Evolutionary conservation across 2,113 vertebrate species (phyloP).

Genomic region (Chaetorhynchus papuensis): DNA sequence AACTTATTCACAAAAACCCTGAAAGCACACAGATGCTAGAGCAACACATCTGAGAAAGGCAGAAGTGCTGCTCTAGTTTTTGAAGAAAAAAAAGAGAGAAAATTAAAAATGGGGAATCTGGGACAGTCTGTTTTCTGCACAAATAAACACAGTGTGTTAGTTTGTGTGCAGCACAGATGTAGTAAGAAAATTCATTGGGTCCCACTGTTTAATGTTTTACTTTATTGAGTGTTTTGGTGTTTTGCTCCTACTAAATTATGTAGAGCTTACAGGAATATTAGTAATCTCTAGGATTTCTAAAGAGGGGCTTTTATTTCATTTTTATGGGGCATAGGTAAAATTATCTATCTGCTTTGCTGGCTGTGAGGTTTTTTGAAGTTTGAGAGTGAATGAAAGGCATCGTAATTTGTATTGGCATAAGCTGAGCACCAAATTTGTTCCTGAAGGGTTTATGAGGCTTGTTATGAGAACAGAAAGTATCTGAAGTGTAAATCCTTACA

Average conservation of each 20-base stretch:
- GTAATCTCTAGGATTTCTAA: neutral
- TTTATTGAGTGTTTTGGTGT: neutral
- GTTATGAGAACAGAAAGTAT: neutral
- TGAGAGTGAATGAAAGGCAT: neutral
- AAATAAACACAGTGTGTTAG: neutral
- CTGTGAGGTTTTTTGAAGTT: neutral
- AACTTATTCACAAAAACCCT: neutral
- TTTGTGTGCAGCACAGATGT: neutral
- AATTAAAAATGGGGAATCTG: neutral
- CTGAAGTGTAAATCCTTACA: constrained; percentile 20
- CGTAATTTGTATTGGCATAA: neutral
- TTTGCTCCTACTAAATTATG: neutral
- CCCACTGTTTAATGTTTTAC: neutral
- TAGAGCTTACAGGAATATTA: neutral
- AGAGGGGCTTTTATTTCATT: neutral
- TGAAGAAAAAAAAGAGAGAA: neutral
- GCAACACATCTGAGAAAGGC: neutral
- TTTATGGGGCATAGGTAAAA: neutral
- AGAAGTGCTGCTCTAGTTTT: neutral
- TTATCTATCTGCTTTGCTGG: neutral
- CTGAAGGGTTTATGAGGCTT: constrained; percentile 13
- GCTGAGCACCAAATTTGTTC: neutral
- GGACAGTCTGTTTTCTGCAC: neutral
- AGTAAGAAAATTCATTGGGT: neutral
- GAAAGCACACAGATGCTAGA: neutral